Base-by-base conservation (phyloP, 2,797 vertebrate genomes). In the Sciurus vulgaris region DNA sequence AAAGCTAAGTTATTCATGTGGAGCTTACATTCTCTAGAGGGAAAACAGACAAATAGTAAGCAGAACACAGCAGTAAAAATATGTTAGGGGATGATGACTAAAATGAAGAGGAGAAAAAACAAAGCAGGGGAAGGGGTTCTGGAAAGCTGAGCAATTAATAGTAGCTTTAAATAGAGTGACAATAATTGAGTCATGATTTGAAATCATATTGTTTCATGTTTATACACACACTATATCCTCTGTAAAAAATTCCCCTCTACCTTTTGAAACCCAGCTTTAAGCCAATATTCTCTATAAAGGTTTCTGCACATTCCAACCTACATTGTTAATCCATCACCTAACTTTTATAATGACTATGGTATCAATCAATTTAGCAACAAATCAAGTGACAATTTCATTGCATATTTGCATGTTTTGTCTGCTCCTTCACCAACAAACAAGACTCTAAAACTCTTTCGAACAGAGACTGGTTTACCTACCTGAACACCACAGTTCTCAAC, bases 281-380 rank as follows among this genome's bases (percentile, higher is more conserved):
- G 70, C 17, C 22, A 18, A 24, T 30, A 49, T 41, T 89, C 54
- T 74, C 54, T 17, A 1, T 15, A 78, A 72, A 35, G 24, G 17
- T 86, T 87, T 94, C 84, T 91, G 78, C 79, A 88, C 73, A 74
- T 22, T 33, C 24, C 67, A 85, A 51, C 26, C 73, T 56, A n/a
- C 18, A 38, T 7, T 41, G 33, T 38, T 38, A 20, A 17, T 72
- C 30, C 11, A 12, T 69, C 69, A 69, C 15, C 86, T 86, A 83
- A 91, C 8, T 69, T 61, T 51, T 26, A 13, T n/a, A 91, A 14
- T 41, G 38, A 33, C 47, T 61, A 14, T 20, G 18, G 59, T 65
- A 90, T 91, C 47, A 47, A 91, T 38, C 67, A 26, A 65, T 77
- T 92, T 72, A 83, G 79, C 56, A 83, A 73, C 65, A 91, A 74